Evolutionary conservation across 2,113 vertebrate species (phyloP), one percentile per base, ranked within the genome.

Genomic region (Typhlomys cinereus): DNA sequence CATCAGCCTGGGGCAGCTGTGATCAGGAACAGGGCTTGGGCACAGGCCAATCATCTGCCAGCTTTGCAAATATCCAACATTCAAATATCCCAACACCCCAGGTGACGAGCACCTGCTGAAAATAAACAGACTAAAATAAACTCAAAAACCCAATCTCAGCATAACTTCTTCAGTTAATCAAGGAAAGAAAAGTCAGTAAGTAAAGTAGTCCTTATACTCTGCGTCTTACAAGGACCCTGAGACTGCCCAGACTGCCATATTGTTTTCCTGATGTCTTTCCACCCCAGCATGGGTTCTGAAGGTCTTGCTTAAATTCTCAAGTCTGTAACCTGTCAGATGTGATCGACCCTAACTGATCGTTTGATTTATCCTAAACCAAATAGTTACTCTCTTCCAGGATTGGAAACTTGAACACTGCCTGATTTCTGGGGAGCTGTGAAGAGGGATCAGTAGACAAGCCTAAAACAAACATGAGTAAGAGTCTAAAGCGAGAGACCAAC

Each of bases 61-160:
- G 81, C 71, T 75, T 91, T 39, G 39, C 70, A 64, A 57, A 70
- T 62, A 71, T 62, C 50, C 39, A 31, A 41, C 36, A n/a, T 85
- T 81, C 75, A 88, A 84, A 88, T 2, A 84, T 34, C 7, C 41
- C 39, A n/a, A 23, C 15, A 39, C 8, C 50, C 31, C 78, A 17
- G 66, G 11, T 1, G 18, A 27, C 27, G 1, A 81, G 44, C 31
- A 57, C 76, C 46, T 91, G 41, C 44, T 15, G 39, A 57, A 94
- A 91, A 92, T 64, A 83, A 95, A 59, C 20, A 75, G 29, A 94
- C 87, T 7, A 41, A 18, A 80, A 76, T 70, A 89, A 92, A 85
- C 39, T 62, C 5, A 86, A 69, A 78, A 57, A 54, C 61, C 73
- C 25, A 61, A 64, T 46, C 34, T 92, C 21, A 71, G 29, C 3